Evolutionary conservation across 2,113 vertebrate genomes (phyloP), one percentile per base, ranked within the genome.

Genomic region (Elanoides forficatus): DNA sequence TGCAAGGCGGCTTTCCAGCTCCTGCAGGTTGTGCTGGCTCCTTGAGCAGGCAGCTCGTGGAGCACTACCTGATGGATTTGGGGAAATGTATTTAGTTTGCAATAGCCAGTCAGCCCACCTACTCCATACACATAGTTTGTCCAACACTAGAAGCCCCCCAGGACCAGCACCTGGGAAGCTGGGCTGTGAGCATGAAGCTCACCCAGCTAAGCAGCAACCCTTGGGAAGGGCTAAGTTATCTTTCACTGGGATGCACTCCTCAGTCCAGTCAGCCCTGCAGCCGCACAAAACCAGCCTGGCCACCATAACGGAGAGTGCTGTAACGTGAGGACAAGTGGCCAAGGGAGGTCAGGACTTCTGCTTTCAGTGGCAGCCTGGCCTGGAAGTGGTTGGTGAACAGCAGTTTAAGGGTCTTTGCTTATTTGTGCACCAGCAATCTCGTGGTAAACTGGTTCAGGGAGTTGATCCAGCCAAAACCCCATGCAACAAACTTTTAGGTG

Each of bases 401-500:
- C 72, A 89, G 43, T 73, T 43, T n/a, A 12, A 62, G n/a, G 63
- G 48, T 26, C 55, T 76, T 67, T 81, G 56, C 30, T 68, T 66
- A 29, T 87, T 79, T 7, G 4, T 45, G 62, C 36, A 65, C 19
- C 53, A 60, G 72, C 0, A 0, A 22, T 96, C 89, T 85, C 40
- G 52, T 48, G n/a, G 84, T 75, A 75, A 93, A 93, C 95, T 90
- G 90, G 81, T 94, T 97, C 52, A 88, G 90, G 93, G 95, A 95
- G 95, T n/a, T 65, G 48, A 93, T 96, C 70, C 74, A 94, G 78
- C 81, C 90, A 82, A 55, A 96, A n/a, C 25, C 13, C 89, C 20
- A 0, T 90, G 81, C 85, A 65, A 38, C 88, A 87, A 91, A 85
- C 59, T 60, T 93, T 82, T 59, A 80, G 62, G 71, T 88, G 91